Evolutionary conservation across 2,888 invertebrate genomes (phyloP).

Genomic region (Fissipunctia ypsillon): DNA sequence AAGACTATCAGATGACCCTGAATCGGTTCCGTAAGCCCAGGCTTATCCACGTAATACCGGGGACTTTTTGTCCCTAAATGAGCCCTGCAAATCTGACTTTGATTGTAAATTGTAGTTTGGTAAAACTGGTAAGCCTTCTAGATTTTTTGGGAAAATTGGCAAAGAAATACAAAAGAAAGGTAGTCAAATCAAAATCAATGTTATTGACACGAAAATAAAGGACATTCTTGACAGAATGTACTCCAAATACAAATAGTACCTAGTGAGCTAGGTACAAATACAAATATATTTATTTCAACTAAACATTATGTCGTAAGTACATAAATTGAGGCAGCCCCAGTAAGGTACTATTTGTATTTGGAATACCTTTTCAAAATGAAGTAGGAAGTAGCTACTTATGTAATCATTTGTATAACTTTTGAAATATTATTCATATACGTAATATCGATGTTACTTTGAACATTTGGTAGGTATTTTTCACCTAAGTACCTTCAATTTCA

Average conservation of each 20-base stretch:
- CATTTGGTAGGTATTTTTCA: too few species aligned
- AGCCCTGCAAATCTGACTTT: conserved; percentile 55
- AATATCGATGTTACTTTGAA: too few species aligned
- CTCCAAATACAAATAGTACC: too few species aligned
- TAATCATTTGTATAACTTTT: neutral
- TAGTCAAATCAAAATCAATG: neutral
- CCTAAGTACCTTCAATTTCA: too few species aligned
- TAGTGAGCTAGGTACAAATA: too few species aligned
- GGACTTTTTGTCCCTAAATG: conserved; percentile 47
- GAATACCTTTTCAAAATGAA: neutral
- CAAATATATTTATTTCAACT: too few species aligned
- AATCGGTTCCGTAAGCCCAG: conserved; percentile 4
- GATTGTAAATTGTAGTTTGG: conserved; percentile 40
- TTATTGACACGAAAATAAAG: neutral
- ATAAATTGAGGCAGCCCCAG: too few species aligned
- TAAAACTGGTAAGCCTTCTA: conserved; percentile 36
- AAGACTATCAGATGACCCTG: conserved; percentile 34
- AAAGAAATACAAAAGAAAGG: neutral
- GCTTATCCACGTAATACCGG: conserved; percentile 17
- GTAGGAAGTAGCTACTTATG: neutral
- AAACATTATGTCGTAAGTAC: too few species aligned
- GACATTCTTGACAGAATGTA: too few species aligned
- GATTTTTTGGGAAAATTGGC: conserved; percentile 9
- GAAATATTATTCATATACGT: neutral
- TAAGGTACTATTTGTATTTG: too few species aligned